phyloP scores from a whole-genome alignment of 2,888 invertebrate genomes.

The Actias luna region DNA sequence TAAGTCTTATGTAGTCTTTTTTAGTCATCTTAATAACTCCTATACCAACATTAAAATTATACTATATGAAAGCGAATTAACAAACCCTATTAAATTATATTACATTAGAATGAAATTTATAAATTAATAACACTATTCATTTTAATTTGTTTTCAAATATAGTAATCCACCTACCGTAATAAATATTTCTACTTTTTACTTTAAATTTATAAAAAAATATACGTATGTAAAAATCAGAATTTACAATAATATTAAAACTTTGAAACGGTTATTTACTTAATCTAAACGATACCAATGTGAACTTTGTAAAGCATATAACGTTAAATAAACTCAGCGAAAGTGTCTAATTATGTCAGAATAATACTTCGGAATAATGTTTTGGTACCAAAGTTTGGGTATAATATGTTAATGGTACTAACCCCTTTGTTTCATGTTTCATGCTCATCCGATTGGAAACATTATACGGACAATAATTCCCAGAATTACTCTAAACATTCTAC shows the following conservation, averaged over 20 bases:
- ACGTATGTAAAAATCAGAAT: background rate
- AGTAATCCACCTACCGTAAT: too few relatives aligned
- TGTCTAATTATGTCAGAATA: conserved; percentile 27
- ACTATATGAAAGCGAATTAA: too few relatives aligned
- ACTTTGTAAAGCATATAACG: conserved; percentile 24
- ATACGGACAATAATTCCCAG: background rate
- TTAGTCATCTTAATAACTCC: too few relatives aligned
- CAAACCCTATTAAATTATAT: too few relatives aligned
- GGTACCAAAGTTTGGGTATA: conserved; percentile 28
- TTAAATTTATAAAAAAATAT: background rate
- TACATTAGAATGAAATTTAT: too few relatives aligned
- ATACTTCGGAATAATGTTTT: conserved; percentile 35
- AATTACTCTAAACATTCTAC: background rate
- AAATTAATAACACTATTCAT: too few relatives aligned
- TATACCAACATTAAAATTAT: too few relatives aligned
- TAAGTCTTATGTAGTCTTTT: too few relatives aligned
- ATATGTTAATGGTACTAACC: conserved; percentile 16
- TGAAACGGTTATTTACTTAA: background rate
- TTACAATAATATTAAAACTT: background rate
- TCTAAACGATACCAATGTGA: conserved; percentile 5
- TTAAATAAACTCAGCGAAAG: conserved; percentile 26
- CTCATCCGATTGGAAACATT: conserved; percentile 5
- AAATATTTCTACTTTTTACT: too few relatives aligned
- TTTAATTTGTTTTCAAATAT: too few relatives aligned
- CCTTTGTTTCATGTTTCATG: background rate